Percentiles rank a stretch among this genome's conserved stretches.
phyloP scores from a whole-genome alignment of 2,888 invertebrate species.

The Clusia tigrina region DNA sequence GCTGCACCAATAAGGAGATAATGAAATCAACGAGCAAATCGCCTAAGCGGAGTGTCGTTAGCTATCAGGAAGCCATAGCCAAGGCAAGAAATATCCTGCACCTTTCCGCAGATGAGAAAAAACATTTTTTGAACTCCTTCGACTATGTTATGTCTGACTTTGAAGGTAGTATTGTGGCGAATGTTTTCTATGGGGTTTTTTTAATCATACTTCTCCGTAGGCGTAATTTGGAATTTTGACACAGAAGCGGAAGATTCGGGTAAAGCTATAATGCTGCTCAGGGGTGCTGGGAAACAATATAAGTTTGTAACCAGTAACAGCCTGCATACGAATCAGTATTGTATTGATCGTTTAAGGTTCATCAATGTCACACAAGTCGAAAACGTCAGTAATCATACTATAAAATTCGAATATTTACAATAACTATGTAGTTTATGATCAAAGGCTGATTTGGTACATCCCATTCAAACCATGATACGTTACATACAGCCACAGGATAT shows the following conservation, averaged over 20 bases:
- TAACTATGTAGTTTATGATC: no score
- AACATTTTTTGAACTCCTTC: not conserved
- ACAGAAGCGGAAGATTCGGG: not conserved
- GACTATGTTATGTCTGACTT: not conserved
- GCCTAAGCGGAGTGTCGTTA: no score
- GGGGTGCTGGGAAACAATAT: not conserved
- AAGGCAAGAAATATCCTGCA: not conserved
- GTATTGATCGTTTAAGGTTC: no score
- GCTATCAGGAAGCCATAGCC: not conserved
- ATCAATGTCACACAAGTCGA: no score
- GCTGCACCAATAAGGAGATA: no score
- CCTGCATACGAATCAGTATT: not conserved
- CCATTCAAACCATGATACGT: no score
- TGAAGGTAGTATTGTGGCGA: not conserved
- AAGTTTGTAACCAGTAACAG: not conserved
- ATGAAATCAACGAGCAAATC: no score
- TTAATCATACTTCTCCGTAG: not conserved
- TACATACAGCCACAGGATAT: no score
- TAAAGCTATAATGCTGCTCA: not conserved
- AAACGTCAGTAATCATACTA: no score
- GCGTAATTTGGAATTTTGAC: not conserved
- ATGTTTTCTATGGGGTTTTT: not conserved
- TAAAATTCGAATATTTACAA: no score
- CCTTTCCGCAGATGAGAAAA: not conserved
- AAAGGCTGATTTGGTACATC: no score